Base-by-base conservation (phyloP, 2,797 vertebrate genomes). In the Falco novaeseelandiae region DNA sequence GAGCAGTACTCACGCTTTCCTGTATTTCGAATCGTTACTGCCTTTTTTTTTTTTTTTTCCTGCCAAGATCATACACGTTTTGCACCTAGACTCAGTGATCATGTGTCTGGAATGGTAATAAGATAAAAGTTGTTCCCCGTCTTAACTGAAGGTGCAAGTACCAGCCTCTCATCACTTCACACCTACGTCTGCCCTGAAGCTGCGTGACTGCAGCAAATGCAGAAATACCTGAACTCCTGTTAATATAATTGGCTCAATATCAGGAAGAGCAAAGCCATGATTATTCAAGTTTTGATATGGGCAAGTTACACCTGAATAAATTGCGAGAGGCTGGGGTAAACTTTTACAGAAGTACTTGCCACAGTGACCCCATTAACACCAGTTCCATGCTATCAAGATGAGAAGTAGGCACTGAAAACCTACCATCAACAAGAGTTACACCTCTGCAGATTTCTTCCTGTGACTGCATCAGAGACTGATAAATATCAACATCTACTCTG, bases 11-110 rank as follows among this genome's bases (percentile, higher is more conserved):
- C 7, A 0, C 6, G 9, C 61, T 72, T 48, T 18, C 38, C 80
- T 48, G 26, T 29, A 14, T 83, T 52, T 40, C 62, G 66, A 83
- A 44, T 40, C 5, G 0, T 9, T 22, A 14, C 11, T 62, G 19
- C 4, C 15, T 17, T 42, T 42, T 42, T 42, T 42, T 13, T 42
- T 42, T 42, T 42, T 42, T n/a, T n/a, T n/a, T n/a, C 1, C 8
- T 46, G 8, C 15, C 25, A 6, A 49, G 38, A 23, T 23, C 34
- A 2, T 6, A 0, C 0, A 8, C 1, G 1, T 38, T 86, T 70
- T 8, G 14, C 66, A 59, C 57, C 12, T 40, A 23, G 40, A 29
- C 34, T 30, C 4, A 0, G 27, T 8, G 21, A 44, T 51, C 0
- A 0, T 20, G 49, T 34, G 12, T 86, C 25, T 49, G 3, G 27